These are phyloP conservation scores for Sebastes alutus DNA, from an alignment of 2,797 vertebrate genomes.

Conservation along the genomic window DNA sequence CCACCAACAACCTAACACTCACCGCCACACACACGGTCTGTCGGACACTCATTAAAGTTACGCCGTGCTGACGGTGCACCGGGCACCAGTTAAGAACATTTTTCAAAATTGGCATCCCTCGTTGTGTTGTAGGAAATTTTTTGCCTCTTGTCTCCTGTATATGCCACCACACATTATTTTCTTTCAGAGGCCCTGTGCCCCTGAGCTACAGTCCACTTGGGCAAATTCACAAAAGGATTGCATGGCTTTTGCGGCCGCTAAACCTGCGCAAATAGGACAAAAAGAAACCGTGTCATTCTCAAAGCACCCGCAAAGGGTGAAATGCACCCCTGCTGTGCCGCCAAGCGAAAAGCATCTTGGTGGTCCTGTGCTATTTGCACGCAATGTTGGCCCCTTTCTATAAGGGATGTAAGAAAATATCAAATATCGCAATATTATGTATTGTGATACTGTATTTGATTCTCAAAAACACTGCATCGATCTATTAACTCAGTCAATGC, in stretches of 20 bases:
- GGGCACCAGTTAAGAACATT: no score
- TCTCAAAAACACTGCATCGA: background rate
- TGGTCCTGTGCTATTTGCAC: background rate
- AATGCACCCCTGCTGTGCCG: background rate
- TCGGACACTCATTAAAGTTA: no score
- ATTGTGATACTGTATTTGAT: background rate
- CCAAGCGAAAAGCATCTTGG: background rate
- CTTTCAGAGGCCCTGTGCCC: background rate
- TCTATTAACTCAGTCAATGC: background rate
- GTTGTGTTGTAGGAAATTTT: background rate
- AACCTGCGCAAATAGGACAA: no score
- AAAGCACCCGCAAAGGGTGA: background rate
- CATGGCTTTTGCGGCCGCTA: no score
- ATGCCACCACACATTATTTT: no score
- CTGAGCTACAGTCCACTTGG: background rate
- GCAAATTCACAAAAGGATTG: background rate
- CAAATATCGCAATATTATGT: background rate
- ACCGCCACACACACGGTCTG: no score
- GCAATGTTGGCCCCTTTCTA: background rate
- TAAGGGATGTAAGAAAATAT: background rate
- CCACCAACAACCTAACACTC: no score
- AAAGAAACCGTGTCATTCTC: background rate
- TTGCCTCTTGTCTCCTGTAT: background rate
- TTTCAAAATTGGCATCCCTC: no score
- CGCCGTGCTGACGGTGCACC: no score